phyloP scores from a whole-genome alignment of 2,113 vertebrate species.

The Galeopterus variegatus region DNA sequence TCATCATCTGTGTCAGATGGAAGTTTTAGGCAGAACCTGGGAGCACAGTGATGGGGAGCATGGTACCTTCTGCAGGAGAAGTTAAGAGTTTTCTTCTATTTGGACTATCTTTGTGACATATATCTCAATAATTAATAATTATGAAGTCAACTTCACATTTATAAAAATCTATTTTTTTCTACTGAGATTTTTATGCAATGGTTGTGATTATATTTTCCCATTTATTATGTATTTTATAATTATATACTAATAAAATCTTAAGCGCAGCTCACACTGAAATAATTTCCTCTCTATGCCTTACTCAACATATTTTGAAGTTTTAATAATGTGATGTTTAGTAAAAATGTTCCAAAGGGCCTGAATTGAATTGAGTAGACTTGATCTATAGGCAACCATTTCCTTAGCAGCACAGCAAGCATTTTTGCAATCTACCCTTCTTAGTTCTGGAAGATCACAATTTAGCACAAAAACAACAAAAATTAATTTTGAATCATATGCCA shows the following conservation, averaged over 20 bases:
- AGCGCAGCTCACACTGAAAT: constrained; percentile 57
- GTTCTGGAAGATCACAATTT: constrained; percentile 59
- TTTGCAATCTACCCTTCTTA: constrained; percentile 30
- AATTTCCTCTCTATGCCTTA: constrained; percentile 33
- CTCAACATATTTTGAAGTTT: constrained; percentile 72
- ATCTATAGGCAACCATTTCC: constrained; percentile 39
- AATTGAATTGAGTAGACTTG: constrained; percentile 69
- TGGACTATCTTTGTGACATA: neutral
- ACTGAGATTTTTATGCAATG: neutral
- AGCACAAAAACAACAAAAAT: constrained; percentile 68
- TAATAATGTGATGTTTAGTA: constrained; percentile 66
- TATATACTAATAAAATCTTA: constrained; percentile 58
- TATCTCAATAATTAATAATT: constrained; percentile 25
- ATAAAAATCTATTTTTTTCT: neutral
- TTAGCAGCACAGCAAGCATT: constrained; percentile 24
- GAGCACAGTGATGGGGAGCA: neutral
- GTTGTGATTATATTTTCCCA: constrained; percentile 60
- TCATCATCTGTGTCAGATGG: neutral
- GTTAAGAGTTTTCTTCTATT: neutral
- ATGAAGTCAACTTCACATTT: neutral
- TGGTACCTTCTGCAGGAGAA: neutral
- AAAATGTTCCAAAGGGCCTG: constrained; percentile 66
- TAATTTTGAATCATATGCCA: constrained; percentile 69
- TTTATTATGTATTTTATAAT: constrained; percentile 61
- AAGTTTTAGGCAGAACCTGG: neutral